Conservation (phyloP, 2,113 vertebrate species). For the Varanus komodoensis region DNA sequence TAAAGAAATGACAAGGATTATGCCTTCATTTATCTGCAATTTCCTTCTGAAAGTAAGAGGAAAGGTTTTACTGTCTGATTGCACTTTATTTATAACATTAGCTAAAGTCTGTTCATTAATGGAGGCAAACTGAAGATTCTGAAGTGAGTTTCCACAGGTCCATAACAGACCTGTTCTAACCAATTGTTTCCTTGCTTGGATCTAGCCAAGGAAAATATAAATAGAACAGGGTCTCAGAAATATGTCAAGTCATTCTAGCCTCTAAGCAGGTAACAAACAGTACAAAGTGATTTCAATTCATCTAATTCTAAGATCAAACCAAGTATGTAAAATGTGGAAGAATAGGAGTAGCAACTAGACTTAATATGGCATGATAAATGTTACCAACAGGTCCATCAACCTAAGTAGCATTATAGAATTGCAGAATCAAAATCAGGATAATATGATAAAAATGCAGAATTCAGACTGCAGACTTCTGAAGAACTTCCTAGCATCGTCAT, state of each 20-base stretch:
- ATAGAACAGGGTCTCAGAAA: not conserved
- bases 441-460: not conserved
- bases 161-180: not conserved
- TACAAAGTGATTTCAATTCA: conserved; percentile 13
- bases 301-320: conserved; percentile 4
- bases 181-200: not conserved
- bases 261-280: not conserved
- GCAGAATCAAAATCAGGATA: not conserved
- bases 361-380: not conserved
- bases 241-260: conserved; percentile 10
- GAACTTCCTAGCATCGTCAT: not conserved
- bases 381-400: not conserved
- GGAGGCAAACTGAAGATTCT: not conserved
- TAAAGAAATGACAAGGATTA: conserved; percentile 32
- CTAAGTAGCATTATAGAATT: not conserved
- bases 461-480: not conserved
- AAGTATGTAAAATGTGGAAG: not conserved
- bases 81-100: conserved; percentile 14
- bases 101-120: conserved; percentile 20
- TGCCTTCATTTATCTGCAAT: conserved; percentile 35
- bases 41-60: conserved; percentile 24
- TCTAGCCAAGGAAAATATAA: conserved; percentile 8
- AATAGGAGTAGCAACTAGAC: not conserved
- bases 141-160: conserved; percentile 16
- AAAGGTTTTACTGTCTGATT: too few relatives aligned